Conservation (phyloP, 2,888 invertebrate species). For the Deroplatys truncata region DNA sequence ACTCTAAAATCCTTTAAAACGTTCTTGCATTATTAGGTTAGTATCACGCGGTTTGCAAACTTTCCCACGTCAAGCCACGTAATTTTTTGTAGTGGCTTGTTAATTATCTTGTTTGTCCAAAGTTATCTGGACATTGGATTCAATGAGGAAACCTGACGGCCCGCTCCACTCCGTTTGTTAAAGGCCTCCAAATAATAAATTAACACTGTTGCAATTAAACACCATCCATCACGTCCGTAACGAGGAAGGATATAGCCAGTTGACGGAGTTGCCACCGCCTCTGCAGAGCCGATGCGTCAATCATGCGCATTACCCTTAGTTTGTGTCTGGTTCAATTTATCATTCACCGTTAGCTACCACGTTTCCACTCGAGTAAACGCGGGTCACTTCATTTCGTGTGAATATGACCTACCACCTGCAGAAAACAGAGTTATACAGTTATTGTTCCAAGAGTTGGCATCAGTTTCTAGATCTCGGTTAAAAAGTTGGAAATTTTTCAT, state of each 20-base stretch:
- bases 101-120: neutral
- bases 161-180: neutral
- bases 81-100: neutral
- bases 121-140: neutral
- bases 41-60: neutral
- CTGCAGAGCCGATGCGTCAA: neutral
- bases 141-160: neutral
- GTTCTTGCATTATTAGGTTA: neutral
- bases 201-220: slow-evolving; percentile 1
- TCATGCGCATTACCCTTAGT: neutral
- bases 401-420: neutral
- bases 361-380: neutral
- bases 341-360: neutral
- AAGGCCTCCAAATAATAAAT: neutral
- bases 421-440: neutral
- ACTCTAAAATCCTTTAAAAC: neutral
- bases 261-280: neutral
- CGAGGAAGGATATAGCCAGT: neutral
- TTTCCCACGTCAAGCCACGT: neutral
- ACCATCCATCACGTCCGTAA: neutral
- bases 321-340: neutral
- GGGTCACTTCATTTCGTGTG: neutral
- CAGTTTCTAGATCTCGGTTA: no score
- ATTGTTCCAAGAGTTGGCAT: neutral
- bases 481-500: no score